phyloP scores from a whole-genome alignment of 2,888 invertebrate genomes.

The Lasioglossum leucozonium region DNA sequence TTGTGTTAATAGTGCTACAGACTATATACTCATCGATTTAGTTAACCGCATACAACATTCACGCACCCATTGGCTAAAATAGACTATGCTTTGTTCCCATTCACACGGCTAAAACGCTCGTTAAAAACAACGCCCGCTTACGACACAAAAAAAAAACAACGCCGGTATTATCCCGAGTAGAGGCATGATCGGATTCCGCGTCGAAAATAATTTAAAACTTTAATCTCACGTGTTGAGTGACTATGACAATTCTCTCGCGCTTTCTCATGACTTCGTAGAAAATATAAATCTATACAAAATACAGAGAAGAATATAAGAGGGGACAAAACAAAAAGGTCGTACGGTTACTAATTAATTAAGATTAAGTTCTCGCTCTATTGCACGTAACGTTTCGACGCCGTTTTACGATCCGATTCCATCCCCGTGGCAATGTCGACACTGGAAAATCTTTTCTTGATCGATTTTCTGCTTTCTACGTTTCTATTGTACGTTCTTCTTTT shows the following conservation, averaged over 20 bases:
- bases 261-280: constrained; percentile 38
- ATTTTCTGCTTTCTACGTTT: constrained; percentile 42
- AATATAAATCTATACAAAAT: constrained; percentile 55
- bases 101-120: constrained; percentile 54
- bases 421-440: constrained; percentile 29
- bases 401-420: constrained; percentile 36
- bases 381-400: constrained; percentile 35
- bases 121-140: constrained; percentile 27
- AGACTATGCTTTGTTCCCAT: constrained; percentile 51
- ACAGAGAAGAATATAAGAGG: constrained; percentile 7
- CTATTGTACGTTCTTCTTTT: constrained; percentile 23
- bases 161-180: constrained; percentile 24
- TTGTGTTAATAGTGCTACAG: constrained; percentile 63
- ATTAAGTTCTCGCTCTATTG: constrained; percentile 50
- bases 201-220: constrained; percentile 60
- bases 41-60: constrained; percentile 55
- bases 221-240: constrained; percentile 53
- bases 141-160: constrained; percentile 25
- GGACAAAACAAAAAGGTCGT: constrained; percentile 21
- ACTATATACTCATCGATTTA: constrained; percentile 65
- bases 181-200: constrained; percentile 36
- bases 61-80: constrained; percentile 52
- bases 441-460: constrained; percentile 25
- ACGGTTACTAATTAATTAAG: constrained; percentile 33
- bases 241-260: constrained; percentile 40